phyloP scores from a whole-genome alignment of 1,140 invertebrate genomes.

The Coboldia fuscipes region DNA sequence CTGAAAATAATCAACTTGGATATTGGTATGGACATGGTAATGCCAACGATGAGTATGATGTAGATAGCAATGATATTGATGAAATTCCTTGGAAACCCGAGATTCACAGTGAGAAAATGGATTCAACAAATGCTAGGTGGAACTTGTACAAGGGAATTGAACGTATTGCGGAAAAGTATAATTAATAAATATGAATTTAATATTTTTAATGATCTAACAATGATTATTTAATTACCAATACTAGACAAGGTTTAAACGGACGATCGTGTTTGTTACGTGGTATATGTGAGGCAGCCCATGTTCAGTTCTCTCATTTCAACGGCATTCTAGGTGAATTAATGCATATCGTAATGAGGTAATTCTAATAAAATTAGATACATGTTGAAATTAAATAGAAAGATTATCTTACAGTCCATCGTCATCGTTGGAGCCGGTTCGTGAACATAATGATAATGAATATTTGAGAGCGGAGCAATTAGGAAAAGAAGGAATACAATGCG shows the following conservation, averaged over 20 bases:
- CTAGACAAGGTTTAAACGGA: constrained; percentile 36
- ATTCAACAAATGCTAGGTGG: constrained; percentile 8
- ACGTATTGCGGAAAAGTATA: constrained; percentile 10
- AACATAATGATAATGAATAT: constrained; percentile 4
- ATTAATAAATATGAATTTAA: too few species aligned
- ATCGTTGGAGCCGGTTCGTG: not conserved
- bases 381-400: not conserved
- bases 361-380: not conserved
- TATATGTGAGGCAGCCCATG: constrained; percentile 49
- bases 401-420: not conserved
- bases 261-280: constrained; percentile 44
- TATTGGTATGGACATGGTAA: not conserved
- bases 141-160: constrained; percentile 15
- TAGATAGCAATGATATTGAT: not conserved
- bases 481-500: not conserved
- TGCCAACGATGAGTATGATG: not conserved
- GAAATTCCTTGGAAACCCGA: not conserved
- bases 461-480: constrained; percentile 2
- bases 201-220: not conserved
- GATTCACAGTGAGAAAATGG: not conserved
- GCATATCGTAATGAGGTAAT: constrained; percentile 46
- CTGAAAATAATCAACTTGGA: not conserved
- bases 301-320: constrained; percentile 36
- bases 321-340: constrained; percentile 46
- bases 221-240: not conserved